Evolutionary conservation across 2,797 vertebrate genomes (phyloP).

Genomic region (Kryptopterus vitreolus): DNA sequence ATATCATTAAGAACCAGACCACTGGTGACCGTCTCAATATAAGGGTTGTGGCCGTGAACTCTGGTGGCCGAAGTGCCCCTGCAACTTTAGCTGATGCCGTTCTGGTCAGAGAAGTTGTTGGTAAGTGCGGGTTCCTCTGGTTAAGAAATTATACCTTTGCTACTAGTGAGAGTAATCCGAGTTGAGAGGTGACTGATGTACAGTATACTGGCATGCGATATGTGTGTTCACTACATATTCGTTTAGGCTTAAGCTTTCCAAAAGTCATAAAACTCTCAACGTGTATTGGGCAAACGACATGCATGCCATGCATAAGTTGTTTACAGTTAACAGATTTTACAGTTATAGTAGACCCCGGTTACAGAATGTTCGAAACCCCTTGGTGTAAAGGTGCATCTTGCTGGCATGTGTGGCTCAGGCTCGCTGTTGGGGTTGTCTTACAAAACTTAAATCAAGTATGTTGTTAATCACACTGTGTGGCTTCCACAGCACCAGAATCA

Average conservation of each 20-base stretch:
- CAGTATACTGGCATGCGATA: background rate
- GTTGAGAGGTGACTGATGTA: background rate
- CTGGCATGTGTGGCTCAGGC: constrained; percentile 39
- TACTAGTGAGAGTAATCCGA: background rate
- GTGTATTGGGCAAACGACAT: no score
- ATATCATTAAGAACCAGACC: constrained; percentile 76
- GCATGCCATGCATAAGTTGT: background rate
- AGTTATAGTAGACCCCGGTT: background rate
- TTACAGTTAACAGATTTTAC: background rate
- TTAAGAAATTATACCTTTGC: background rate
- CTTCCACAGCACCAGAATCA: background rate
- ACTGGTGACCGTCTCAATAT: constrained; percentile 84
- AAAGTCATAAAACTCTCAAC: background rate
- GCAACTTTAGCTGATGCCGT: constrained; percentile 77
- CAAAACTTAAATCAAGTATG: constrained; percentile 8
- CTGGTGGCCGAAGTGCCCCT: constrained; percentile 75
- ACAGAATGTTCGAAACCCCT: background rate
- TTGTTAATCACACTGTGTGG: constrained; percentile 11
- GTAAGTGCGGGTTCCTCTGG: constrained; percentile 68
- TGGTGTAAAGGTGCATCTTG: constrained; percentile 39
- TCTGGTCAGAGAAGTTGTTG: constrained; percentile 83
- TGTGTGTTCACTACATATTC: background rate
- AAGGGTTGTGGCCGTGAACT: constrained; percentile 81
- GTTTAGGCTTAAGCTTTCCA: background rate
- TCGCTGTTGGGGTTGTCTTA: constrained; percentile 32